Conservation (phyloP, 2,888 invertebrate genomes). For the Neoascia interrupta region DNA sequence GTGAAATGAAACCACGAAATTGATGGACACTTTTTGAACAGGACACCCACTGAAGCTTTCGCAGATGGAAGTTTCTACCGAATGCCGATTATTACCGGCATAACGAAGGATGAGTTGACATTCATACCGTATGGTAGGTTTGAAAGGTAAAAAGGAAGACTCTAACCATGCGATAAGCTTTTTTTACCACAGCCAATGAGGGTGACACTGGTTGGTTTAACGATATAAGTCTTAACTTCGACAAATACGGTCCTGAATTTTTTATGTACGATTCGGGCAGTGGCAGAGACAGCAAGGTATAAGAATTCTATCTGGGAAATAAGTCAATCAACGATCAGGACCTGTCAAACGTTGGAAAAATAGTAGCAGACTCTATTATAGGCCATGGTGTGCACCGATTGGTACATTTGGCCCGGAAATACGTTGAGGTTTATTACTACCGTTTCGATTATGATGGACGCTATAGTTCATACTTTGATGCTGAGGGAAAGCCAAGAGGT, state of each 20-base stretch:
- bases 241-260: conserved; percentile 74
- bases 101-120: conserved; percentile 82
- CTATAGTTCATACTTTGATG: conserved; percentile 80
- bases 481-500: conserved; percentile 76
- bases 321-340: conserved; percentile 34
- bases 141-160: neutral
- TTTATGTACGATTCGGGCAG: conserved; percentile 79
- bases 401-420: conserved; percentile 81
- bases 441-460: conserved; percentile 82
- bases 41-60: conserved; percentile 81
- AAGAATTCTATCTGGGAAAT: conserved; percentile 70
- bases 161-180: neutral
- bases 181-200: conserved; percentile 69
- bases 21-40: conserved; percentile 83
- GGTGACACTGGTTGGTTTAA: conserved; percentile 71
- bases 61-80: conserved; percentile 80
- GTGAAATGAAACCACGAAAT: conserved; percentile 80
- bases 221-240: conserved; percentile 73
- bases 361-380: conserved; percentile 82
- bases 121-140: conserved; percentile 75
- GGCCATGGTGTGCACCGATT: conserved; percentile 82
- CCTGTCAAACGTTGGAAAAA: conserved; percentile 74
- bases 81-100: conserved; percentile 83
- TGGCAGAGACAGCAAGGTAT: neutral
- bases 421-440: conserved; percentile 82